These are phyloP conservation scores for Cricetomys ansorgei DNA, from an alignment of 2,113 vertebrate species.

Conservation along the genomic window DNA sequence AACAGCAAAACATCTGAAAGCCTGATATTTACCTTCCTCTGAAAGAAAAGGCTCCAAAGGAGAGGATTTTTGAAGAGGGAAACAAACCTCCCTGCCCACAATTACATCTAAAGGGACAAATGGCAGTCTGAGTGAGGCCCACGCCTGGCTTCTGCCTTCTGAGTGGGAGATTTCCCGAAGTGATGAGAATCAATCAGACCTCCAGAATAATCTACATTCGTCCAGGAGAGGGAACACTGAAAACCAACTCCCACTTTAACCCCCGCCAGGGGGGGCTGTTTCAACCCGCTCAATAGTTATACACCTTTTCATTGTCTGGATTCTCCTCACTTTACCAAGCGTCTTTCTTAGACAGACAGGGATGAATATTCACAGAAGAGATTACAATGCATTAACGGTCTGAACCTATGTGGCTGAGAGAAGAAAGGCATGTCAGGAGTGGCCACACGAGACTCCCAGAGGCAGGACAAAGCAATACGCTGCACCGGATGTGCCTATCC, in stretches of 20 bases:
- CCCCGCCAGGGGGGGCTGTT: neutral
- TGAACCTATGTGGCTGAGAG: neutral
- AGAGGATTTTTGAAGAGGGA: neutral
- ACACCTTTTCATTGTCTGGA: neutral
- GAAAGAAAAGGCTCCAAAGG: neutral
- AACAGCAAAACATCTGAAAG: neutral
- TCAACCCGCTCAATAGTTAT: neutral
- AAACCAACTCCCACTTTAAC: neutral
- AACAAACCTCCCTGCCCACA: neutral
- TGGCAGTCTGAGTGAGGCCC: neutral
- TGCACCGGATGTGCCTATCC: neutral
- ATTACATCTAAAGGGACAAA: neutral
- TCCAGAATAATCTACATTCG: neutral
- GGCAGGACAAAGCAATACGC: neutral
- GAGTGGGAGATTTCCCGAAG: conserved; percentile 12
- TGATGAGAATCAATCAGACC: neutral
- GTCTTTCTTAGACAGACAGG: conserved; percentile 21
- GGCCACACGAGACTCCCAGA: neutral
- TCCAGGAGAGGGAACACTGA: neutral
- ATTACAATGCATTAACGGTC: neutral
- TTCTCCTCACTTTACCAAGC: neutral
- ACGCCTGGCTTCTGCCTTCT: neutral
- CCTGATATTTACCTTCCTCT: conserved; percentile 59
- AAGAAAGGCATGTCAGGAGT: neutral
- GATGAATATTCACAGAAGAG: conserved; percentile 53